Evolutionary conservation across 2,113 vertebrate species (phyloP).

Genomic region (Pedionomus torquatus): DNA sequence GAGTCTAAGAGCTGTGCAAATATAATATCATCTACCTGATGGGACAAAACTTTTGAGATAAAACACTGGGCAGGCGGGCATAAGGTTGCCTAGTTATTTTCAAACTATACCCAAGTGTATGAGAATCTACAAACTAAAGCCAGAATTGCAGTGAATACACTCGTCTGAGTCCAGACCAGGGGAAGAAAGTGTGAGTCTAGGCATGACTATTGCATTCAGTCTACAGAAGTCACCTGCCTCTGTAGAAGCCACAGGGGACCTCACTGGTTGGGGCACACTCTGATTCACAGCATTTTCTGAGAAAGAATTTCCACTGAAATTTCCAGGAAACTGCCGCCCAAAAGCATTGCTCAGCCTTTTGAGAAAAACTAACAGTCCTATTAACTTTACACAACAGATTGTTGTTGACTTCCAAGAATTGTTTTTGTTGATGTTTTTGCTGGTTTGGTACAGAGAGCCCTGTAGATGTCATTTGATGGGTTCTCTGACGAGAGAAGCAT

Average conservation of each 20-base stretch:
- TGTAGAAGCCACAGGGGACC: background rate
- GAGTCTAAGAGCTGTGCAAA: background rate
- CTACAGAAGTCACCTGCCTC: background rate
- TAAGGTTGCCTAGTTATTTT: background rate
- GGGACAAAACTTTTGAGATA: background rate
- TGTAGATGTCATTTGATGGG: background rate
- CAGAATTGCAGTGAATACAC: background rate
- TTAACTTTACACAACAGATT: background rate
- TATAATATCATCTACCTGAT: background rate
- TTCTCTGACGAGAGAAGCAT: background rate
- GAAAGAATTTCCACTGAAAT: background rate
- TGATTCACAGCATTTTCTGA: background rate
- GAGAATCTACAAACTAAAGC: background rate
- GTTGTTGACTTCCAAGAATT: background rate
- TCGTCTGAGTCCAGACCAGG: background rate
- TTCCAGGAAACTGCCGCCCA: background rate
- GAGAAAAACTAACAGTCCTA: background rate
- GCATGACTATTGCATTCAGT: background rate
- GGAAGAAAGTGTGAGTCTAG: background rate
- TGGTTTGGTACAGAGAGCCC: background rate
- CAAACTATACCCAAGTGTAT: background rate
- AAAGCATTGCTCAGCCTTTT: background rate
- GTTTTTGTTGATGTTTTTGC: background rate
- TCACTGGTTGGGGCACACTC: background rate
- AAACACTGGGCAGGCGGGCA: fast-evolving